Base-by-base conservation (phyloP, 2,888 invertebrate genomes). In the Parapristionchus giblindavisi region DNA sequence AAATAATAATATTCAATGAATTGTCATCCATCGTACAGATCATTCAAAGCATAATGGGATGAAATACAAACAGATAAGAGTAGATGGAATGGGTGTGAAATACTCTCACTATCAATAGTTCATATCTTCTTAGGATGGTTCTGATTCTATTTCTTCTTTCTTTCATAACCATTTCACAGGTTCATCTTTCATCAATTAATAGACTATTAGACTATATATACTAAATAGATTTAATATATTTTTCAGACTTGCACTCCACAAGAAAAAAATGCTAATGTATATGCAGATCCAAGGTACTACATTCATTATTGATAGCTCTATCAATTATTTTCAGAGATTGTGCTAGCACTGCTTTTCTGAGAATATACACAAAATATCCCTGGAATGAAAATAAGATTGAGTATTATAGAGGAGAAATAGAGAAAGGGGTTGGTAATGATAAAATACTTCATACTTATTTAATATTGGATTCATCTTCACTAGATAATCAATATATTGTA, bases 371-470 rank as follows among this genome's bases (percentile, higher is more conserved):
- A 0, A 68, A 68, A 17, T 68, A 68, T 36, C 51, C 68, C 2
- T 68, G 68, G 68, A 52, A 68, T 68, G 51, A 51, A n/a, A 38
- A 24, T 34, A 68, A 68, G 34, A 68, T 52, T 5, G 68, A 68
- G 32, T 52, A 52, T 34, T 68, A 68, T 34, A 68, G 68, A 52
- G 68, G 52, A 36, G 52, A 68, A 21, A 68, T 68, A n/a, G 68
- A 68, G 68, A 68, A 68, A 24, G 68, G 68, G 68, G 68, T 68
- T 8, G 6, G 56, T 8, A 14, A 43, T 8, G 17, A 14, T 43
- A 43, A 8, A 43, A 17, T 43, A 43, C n/a, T n/a, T n/a, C n/a
- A n/a, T n/a, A n/a, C n/a, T n/a, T n/a, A n/a, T n/a, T n/a, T n/a
- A n/a, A n/a, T n/a, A n/a, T n/a, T n/a, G n/a, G n/a, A n/a, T n/a